These are phyloP conservation scores for Adelognathus sp. DNA, from an alignment of 2,888 invertebrate species.

Conservation along the genomic window DNA sequence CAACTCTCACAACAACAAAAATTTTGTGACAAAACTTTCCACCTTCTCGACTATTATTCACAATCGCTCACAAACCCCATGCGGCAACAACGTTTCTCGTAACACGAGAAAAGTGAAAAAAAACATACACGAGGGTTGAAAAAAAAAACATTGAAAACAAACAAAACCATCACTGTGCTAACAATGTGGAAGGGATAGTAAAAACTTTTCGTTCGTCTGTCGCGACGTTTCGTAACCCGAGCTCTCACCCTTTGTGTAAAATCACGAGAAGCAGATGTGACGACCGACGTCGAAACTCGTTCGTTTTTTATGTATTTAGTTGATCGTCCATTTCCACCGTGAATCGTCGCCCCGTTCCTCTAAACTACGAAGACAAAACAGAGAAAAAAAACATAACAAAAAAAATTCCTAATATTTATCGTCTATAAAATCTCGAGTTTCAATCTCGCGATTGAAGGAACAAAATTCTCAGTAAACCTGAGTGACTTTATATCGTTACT, in stretches of 20 bases:
- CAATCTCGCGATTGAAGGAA: not conserved
- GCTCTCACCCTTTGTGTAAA: not conserved
- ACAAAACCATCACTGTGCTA: not conserved
- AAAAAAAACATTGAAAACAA: conserved; percentile 10
- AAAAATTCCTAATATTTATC: not conserved
- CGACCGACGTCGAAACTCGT: conserved; percentile 9
- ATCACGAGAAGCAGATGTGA: conserved; percentile 49
- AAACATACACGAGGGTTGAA: not conserved
- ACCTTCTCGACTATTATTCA: too few species aligned
- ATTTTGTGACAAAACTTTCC: not conserved
- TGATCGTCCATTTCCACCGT: not conserved
- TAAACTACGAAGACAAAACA: too few species aligned
- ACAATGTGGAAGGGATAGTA: conserved; percentile 23
- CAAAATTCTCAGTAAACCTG: not conserved
- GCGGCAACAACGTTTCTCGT: too few species aligned
- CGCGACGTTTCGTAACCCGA: not conserved
- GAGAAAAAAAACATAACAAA: not conserved
- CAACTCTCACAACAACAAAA: not conserved
- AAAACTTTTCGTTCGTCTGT: not conserved
- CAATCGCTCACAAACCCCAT: too few species aligned
- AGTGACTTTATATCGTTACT: not conserved
- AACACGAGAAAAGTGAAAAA: not conserved
- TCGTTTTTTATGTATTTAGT: conserved; percentile 37
- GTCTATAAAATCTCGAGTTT: not conserved
- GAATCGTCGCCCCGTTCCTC: not conserved